Evolutionary conservation across 30 jellyfish, hydroid and myxozoan species (phyloP).

Genomic region (Sanderia malayensis): DNA sequence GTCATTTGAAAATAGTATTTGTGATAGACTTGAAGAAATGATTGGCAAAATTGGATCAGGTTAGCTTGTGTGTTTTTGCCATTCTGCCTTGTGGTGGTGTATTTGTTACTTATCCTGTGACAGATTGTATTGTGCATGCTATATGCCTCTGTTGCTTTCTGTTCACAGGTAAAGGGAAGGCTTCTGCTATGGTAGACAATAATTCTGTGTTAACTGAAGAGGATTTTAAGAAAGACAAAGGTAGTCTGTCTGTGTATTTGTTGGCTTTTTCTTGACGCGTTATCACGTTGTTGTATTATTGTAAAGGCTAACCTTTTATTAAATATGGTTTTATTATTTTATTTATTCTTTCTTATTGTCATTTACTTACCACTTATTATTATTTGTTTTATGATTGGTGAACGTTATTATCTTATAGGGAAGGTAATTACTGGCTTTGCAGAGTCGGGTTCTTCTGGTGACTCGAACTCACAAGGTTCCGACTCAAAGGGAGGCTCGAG

Average conservation of each 20-base stretch:
- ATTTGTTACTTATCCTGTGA: too few species aligned
- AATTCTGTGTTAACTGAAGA: not conserved
- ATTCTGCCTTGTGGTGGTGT: too few species aligned
- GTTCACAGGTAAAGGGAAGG: too few species aligned
- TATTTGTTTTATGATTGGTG: too few species aligned
- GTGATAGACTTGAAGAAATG: slow-evolving; percentile 32
- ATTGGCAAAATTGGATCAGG: slow-evolving; percentile 8
- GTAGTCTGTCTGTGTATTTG: not conserved
- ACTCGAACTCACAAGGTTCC: slow-evolving; percentile 4
- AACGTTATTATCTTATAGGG: not conserved
- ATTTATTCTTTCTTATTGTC: too few species aligned
- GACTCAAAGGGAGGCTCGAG: slow-evolving; percentile 13
- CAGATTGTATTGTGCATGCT: too few species aligned
- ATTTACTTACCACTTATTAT: too few species aligned
- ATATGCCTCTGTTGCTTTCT: not conserved
- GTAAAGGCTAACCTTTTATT: too few species aligned
- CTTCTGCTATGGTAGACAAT: not conserved
- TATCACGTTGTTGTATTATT: too few species aligned
- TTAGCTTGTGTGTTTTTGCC: not conserved
- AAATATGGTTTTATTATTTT: too few species aligned
- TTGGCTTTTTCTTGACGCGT: too few species aligned
- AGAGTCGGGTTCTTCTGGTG: not conserved
- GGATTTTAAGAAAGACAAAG: not conserved
- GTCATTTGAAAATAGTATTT: slow-evolving; percentile 4
- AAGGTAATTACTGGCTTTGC: slow-evolving; percentile 2